Evolutionary conservation across 1,140 invertebrate species (phyloP).

Genomic region (Portunus trituberculatus): DNA sequence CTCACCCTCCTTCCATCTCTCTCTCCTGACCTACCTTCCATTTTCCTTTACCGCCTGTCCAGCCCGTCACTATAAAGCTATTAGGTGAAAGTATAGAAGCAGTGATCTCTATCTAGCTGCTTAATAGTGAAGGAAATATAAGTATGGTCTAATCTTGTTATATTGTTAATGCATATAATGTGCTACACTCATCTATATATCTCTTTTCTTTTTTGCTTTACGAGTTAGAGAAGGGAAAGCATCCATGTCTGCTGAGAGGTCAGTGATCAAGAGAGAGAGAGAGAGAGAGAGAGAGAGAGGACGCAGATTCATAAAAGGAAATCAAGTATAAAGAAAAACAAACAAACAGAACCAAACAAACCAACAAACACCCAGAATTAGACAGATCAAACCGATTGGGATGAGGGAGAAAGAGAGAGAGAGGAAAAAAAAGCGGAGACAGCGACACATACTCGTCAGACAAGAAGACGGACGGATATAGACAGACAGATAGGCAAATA

Average conservation of each 20-base stretch:
- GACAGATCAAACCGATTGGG: neutral
- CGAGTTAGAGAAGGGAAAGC: neutral
- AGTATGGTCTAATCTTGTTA: neutral
- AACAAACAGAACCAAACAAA: neutral
- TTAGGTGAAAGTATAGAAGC: neutral
- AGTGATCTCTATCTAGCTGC: neutral
- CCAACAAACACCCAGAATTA: neutral
- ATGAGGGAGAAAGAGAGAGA: neutral
- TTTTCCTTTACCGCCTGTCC: neutral
- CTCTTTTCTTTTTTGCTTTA: neutral
- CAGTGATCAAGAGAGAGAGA: neutral
- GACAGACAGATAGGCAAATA: too few relatives aligned
- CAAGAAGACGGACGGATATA: too few relatives aligned
- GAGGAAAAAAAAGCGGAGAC: too few relatives aligned
- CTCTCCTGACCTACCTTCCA: neutral
- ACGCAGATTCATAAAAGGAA: too few relatives aligned
- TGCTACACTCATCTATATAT: neutral
- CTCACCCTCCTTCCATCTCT: neutral
- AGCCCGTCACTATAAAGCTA: neutral
- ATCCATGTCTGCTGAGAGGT: neutral
- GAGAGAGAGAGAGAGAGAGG: conserved; percentile 10
- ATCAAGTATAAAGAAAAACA: neutral
- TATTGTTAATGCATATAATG: too few relatives aligned
- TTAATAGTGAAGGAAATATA: neutral
- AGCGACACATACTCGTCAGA: too few relatives aligned